Percentiles rank a stretch among this genome's conserved stretches.
Evolutionary conservation across 2,888 invertebrate species (phyloP).

Genomic region (Koerneria pararmatus): DNA sequence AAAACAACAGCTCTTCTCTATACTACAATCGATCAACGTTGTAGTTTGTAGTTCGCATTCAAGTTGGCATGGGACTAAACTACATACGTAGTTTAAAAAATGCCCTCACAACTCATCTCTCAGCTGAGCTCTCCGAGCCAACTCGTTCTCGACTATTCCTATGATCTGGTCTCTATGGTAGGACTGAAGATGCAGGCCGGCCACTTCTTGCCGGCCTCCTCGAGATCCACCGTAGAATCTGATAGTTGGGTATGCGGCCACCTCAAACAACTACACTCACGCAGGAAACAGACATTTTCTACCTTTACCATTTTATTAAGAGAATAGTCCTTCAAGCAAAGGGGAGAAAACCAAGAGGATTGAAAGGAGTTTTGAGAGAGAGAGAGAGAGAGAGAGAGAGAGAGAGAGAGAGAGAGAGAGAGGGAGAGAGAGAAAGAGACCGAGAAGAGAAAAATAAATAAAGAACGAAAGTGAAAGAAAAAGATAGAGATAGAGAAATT

Average conservation of each 20-base stretch:
- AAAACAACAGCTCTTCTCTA: too few relatives aligned
- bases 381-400: not conserved
- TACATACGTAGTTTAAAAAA: not conserved
- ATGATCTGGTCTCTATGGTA: slow-evolving; percentile 33
- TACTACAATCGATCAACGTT: too few relatives aligned
- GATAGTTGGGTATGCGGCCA: slow-evolving; percentile 69
- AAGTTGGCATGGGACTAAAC: too few relatives aligned
- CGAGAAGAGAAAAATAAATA: too few relatives aligned
- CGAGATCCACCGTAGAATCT: slow-evolving; percentile 62
- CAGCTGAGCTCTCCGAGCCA: slow-evolving; percentile 1
- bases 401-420: not conserved
- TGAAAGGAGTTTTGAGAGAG: too few relatives aligned
- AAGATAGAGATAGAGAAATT: too few relatives aligned
- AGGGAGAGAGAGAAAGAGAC: not conserved
- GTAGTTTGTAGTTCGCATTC: too few relatives aligned
- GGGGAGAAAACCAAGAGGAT: too few relatives aligned
- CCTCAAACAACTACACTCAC: too few relatives aligned
- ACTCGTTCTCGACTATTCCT: slow-evolving; percentile 13
- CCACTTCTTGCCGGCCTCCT: slow-evolving; percentile 35
- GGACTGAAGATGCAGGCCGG: slow-evolving; percentile 38
- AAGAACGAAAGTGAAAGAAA: too few relatives aligned
- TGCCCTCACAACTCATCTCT: slow-evolving; percentile 8
- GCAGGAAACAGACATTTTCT: not conserved
- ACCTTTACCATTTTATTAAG: too few relatives aligned
- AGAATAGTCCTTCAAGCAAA: too few relatives aligned